Base-by-base conservation (phyloP, 2,113 vertebrate species). In the Lagopus muta region DNA sequence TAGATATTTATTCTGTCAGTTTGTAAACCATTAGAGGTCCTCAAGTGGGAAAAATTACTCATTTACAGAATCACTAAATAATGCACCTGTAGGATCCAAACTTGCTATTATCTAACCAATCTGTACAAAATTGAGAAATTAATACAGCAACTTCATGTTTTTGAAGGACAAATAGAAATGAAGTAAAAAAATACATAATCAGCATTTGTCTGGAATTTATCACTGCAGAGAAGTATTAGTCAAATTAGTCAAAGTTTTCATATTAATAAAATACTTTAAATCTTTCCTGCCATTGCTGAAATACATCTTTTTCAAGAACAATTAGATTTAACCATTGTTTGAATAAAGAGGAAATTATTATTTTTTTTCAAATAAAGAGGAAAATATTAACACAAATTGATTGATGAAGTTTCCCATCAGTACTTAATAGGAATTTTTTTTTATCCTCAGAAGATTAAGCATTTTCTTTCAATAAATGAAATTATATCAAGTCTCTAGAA, bases 61-160 rank as follows among this genome's bases (percentile, higher is more conserved):
- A 88, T 80, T 94, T 95, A 82, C 78, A 82, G 43, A 76, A 12
- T 4, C 13, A 45, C 58, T 95, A 92, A 91, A 85, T 80, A 89
- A 88, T 45, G 55, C 13, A 87, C 67, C 42, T 75, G 50, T 66
- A 80, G 30, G 18, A 85, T 82, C 28, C 75, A 82, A 73, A 89
- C 27, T 66, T 82, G 52, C 78, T 91, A 91, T 95, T 92, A 80
- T 27, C 55, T 89, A 92, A 95, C 94, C 62, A 94, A 92, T 86
- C 79, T 85, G 78, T 82, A 89, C 13, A 73, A 89, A 82, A 69
- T 57, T 54, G 82, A 95, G 81, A 4, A 88, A 91, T 90, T 83
- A 82, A 94, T 69, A 85, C 32, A 55, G 30, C 43, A 96, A 83
- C 13, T 70, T 81, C 67, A 54, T 57, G 4, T 11, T 93, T 79